Conservation (phyloP, 2,113 vertebrate genomes). For the Mola mola region DNA sequence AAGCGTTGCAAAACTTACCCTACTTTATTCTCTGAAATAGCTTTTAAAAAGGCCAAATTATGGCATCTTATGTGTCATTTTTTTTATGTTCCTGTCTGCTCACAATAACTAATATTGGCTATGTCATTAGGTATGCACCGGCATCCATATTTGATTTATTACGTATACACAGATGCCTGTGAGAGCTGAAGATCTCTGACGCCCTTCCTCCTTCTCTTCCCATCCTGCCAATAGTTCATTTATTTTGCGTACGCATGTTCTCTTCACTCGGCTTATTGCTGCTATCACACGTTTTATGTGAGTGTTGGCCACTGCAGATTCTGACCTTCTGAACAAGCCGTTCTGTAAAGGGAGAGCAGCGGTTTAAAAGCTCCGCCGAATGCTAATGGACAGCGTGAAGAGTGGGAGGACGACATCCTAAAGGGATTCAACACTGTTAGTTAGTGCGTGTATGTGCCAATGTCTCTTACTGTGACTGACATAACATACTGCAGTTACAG, state of each 20-base stretch:
- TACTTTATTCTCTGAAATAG: slow-evolving; percentile 34
- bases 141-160: slow-evolving; percentile 23
- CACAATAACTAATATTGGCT: slow-evolving; percentile 31
- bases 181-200: slow-evolving; percentile 16
- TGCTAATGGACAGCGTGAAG: slow-evolving; percentile 20
- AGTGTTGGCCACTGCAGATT: slow-evolving; percentile 23
- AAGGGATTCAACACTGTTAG: slow-evolving; percentile 18
- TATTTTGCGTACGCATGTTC: slow-evolving; percentile 11
- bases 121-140: slow-evolving; percentile 18
- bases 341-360: slow-evolving; percentile 12
- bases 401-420: neutral
- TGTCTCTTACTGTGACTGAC: slow-evolving; percentile 18
- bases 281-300: too few species aligned
- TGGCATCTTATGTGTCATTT: slow-evolving; percentile 11
- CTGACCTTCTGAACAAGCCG: slow-evolving; percentile 2
- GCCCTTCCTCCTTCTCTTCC: slow-evolving; percentile 7
- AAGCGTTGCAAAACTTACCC: slow-evolving; percentile 25
- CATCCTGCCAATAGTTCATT: slow-evolving; percentile 10
- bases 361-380: slow-evolving; percentile 45
- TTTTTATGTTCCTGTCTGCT: slow-evolving; percentile 23
- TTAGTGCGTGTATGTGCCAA: slow-evolving; percentile 8
- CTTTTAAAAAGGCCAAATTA: slow-evolving; percentile 15
- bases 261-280: slow-evolving; percentile 7
- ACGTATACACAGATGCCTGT: slow-evolving; percentile 8
- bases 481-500: neutral